These are phyloP conservation scores for Agapostemon virescens DNA, from an alignment of 2,888 invertebrate genomes.

Conservation along the genomic window DNA sequence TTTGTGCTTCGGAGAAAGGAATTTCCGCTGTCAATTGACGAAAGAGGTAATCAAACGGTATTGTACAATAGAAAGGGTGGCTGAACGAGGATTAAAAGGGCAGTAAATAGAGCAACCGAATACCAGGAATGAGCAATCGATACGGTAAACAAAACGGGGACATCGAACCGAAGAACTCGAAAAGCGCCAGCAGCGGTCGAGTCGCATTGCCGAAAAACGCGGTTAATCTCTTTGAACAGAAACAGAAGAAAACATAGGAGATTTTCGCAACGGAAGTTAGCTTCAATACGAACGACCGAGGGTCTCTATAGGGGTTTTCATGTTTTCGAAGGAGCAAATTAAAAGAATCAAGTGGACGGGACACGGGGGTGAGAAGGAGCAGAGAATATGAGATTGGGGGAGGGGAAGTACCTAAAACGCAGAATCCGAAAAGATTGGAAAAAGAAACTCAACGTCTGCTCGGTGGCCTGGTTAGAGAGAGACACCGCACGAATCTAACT, in stretches of 20 bases:
- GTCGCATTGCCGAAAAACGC: background rate
- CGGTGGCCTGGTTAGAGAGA: background rate
- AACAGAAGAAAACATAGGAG: background rate
- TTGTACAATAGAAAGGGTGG: background rate
- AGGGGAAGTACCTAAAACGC: background rate
- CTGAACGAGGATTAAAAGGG: background rate
- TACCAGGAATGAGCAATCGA: slow-evolving; percentile 15
- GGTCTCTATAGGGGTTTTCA: background rate
- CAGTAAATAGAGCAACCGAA: slow-evolving; percentile 10
- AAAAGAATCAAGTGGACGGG: slow-evolving; percentile 3
- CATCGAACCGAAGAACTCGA: background rate
- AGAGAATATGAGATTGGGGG: background rate
- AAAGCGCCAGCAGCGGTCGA: background rate
- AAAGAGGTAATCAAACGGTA: background rate
- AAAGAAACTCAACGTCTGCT: background rate
- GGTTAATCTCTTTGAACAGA: background rate
- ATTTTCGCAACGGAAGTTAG: background rate
- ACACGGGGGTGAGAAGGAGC: background rate
- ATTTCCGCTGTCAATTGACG: background rate
- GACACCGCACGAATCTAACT: slow-evolving; percentile 5
- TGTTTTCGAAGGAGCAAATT: background rate
- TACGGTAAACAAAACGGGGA: slow-evolving; percentile 19
- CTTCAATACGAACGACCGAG: background rate
- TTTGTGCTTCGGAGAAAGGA: background rate
- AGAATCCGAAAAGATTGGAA: background rate